Evolutionary conservation across 2,797 vertebrate genomes (phyloP).

Genomic region (Spinus olivaceus): DNA sequence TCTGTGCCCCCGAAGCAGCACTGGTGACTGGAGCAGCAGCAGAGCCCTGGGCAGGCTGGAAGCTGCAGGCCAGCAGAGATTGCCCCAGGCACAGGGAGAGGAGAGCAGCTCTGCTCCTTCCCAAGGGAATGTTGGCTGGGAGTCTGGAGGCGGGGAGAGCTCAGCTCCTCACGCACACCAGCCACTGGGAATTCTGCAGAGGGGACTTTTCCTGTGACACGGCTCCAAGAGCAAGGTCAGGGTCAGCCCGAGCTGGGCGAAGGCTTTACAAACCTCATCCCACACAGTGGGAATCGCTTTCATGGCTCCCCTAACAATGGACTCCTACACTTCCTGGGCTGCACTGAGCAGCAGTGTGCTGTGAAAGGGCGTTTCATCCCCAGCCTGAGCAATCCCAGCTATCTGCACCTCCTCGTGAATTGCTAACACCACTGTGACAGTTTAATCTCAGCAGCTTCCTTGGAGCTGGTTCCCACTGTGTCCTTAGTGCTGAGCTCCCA

Average conservation of each 20-base stretch:
- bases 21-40: not conserved
- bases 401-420: not conserved
- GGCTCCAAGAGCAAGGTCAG: slow-evolving; percentile 7
- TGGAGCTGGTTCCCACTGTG: not conserved
- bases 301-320: not conserved
- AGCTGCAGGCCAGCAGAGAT: no score
- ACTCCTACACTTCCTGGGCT: not conserved
- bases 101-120: not conserved
- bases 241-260: slow-evolving; percentile 35
- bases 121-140: not conserved
- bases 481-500: not conserved
- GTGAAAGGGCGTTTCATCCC: not conserved
- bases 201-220: not conserved
- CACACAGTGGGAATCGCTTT: slow-evolving; percentile 37
- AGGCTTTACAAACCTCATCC: slow-evolving; percentile 46
- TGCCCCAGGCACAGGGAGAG: no score
- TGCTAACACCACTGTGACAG: not conserved
- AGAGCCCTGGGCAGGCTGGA: not conserved
- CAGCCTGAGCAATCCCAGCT: slow-evolving; percentile 24
- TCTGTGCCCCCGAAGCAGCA: not conserved
- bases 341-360: not conserved
- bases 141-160: not conserved
- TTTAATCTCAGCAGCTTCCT: not conserved
- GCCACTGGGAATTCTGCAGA: not conserved
- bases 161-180: not conserved